A percentile compares a stretch with the other conserved stretches of the same genome.
Conservation (phyloP, 2,797 vertebrate genomes). For the Thunnus albacares region DNA sequence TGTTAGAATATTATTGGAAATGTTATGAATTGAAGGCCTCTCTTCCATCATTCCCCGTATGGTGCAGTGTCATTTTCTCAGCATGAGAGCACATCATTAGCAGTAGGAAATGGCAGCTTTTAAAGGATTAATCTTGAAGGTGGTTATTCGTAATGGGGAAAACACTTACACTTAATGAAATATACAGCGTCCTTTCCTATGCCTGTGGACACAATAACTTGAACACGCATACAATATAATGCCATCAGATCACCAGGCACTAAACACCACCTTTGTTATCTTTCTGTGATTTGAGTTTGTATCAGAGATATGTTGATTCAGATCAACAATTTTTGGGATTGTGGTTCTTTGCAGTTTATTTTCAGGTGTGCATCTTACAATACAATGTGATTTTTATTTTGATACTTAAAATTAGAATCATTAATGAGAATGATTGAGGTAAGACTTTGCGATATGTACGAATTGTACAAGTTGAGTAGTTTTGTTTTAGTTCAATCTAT, state of each 20-base stretch:
- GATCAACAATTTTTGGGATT: background rate
- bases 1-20: background rate
- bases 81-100: conserved; percentile 9
- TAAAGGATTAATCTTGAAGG: background rate
- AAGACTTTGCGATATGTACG: background rate
- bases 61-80: conserved; percentile 6
- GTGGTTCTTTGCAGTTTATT: background rate
- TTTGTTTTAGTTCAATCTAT: no score
- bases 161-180: background rate
- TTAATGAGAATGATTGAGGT: background rate
- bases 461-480: no score
- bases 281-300: no score
- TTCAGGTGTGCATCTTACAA: background rate
- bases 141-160: background rate
- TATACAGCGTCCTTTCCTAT: background rate
- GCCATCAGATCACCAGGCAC: no score
- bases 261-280: no score
- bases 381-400: background rate
- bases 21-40: background rate
- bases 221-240: no score
- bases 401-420: no score
- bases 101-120: background rate
- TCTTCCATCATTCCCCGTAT: background rate
- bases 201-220: no score
- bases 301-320: no score